phyloP scores from a whole-genome alignment of 2,888 invertebrate species.

The Lithophane ornitopus region DNA sequence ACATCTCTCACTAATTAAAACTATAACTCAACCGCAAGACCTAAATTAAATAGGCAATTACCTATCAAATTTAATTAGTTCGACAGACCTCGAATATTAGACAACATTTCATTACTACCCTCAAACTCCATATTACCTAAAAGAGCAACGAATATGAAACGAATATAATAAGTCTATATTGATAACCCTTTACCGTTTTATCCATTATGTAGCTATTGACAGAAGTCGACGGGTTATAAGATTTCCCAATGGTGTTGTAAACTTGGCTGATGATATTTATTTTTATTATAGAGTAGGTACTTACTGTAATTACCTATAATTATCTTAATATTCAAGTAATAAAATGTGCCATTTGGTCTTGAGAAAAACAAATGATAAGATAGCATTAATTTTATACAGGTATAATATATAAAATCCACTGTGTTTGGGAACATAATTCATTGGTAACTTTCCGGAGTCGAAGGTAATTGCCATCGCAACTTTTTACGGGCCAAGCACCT shows the following conservation, averaged over 20 bases:
- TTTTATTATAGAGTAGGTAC: neutral
- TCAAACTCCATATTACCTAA: neutral
- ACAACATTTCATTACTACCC: neutral
- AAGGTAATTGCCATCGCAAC: neutral
- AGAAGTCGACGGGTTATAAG: neutral
- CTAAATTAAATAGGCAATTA: conserved; percentile 31
- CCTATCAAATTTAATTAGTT: conserved; percentile 30
- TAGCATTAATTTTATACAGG: conserved; percentile 5
- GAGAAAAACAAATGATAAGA: conserved; percentile 28
- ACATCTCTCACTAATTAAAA: conserved; percentile 15
- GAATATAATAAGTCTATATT: conserved; percentile 8
- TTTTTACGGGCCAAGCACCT: neutral
- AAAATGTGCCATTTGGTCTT: neutral
- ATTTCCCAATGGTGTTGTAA: conserved; percentile 30
- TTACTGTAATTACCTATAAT: neutral
- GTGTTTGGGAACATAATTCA: neutral
- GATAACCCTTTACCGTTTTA: conserved; percentile 5
- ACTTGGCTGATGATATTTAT: conserved; percentile 2
- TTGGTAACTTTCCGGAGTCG: neutral
- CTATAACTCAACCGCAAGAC: conserved; percentile 1
- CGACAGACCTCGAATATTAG: conserved; percentile 1
- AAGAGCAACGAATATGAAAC: neutral
- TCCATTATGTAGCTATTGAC: neutral
- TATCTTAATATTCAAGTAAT: conserved; percentile 1
- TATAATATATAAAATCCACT: too few species aligned